phyloP scores from a whole-genome alignment of 2,113 vertebrate species.

The Fulmarus glacialis region DNA sequence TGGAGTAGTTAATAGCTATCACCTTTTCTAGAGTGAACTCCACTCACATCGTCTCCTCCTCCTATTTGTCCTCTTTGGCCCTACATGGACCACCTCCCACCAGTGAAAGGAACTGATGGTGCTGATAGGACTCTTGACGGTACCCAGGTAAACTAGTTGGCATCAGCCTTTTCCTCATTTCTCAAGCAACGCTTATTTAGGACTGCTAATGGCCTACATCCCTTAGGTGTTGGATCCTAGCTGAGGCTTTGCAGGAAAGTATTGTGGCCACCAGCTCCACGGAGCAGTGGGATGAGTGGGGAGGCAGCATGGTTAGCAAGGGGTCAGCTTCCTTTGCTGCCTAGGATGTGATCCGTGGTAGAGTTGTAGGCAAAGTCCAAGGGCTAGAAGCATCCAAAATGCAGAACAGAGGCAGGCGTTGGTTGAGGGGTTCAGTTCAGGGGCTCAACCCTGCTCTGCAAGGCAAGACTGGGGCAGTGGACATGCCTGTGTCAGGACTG shows the following conservation, averaged over 20 bases:
- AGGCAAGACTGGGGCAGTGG: background rate
- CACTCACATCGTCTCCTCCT: background rate
- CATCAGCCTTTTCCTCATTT: background rate
- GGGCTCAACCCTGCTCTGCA: background rate
- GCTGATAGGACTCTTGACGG: background rate
- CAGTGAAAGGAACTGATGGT: background rate
- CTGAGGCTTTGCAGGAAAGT: background rate
- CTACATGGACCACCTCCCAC: background rate
- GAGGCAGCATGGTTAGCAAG: background rate
- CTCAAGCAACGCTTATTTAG: background rate
- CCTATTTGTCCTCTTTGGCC: background rate
- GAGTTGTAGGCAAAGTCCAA: background rate
- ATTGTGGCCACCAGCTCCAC: background rate
- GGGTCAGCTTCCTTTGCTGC: background rate
- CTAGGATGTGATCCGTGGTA: background rate
- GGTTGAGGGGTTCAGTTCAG: background rate
- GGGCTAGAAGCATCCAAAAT: background rate
- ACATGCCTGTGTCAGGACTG: background rate
- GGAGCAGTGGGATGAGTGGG: background rate
- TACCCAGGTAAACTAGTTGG: background rate
- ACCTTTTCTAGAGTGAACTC: background rate
- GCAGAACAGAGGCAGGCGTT: rapidly evolving
- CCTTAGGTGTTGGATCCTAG: background rate
- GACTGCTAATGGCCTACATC: background rate
- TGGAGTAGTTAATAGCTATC: background rate